These are phyloP conservation scores for Pterocles gutturalis DNA, from an alignment of 2,113 vertebrate genomes.

Conservation along the genomic window DNA sequence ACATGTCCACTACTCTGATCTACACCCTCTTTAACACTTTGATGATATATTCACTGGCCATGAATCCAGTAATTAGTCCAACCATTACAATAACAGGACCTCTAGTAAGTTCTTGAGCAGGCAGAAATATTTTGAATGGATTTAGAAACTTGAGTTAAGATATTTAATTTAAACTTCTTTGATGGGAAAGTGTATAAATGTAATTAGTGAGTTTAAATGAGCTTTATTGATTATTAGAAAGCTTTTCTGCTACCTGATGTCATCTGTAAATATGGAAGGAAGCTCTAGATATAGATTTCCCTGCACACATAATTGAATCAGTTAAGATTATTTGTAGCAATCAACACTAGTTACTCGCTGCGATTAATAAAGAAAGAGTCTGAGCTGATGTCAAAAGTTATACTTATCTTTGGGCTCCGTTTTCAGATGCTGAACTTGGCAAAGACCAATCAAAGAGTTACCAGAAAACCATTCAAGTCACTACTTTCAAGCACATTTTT, in stretches of 20 bases:
- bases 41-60: neutral
- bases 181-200: neutral
- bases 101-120: neutral
- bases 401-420: neutral
- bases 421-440: neutral
- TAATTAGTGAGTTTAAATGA: slow-evolving; percentile 27
- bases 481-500: neutral
- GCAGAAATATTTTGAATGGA: neutral
- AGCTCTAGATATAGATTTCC: neutral
- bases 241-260: slow-evolving; percentile 2
- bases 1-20: neutral
- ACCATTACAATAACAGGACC: neutral
- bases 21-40: neutral
- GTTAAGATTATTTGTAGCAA: slow-evolving; percentile 22
- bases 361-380: neutral
- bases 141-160: neutral
- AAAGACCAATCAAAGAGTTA: neutral
- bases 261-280: slow-evolving; percentile 28
- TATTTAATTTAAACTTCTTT: neutral
- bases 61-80: neutral
- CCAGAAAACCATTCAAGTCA: neutral
- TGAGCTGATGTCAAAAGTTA: neutral
- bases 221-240: slow-evolving; percentile 27
- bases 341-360: neutral
- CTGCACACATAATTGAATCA: neutral